Base-by-base conservation (phyloP, 2,888 invertebrate genomes). In the Dolichopus griseipennis region DNA sequence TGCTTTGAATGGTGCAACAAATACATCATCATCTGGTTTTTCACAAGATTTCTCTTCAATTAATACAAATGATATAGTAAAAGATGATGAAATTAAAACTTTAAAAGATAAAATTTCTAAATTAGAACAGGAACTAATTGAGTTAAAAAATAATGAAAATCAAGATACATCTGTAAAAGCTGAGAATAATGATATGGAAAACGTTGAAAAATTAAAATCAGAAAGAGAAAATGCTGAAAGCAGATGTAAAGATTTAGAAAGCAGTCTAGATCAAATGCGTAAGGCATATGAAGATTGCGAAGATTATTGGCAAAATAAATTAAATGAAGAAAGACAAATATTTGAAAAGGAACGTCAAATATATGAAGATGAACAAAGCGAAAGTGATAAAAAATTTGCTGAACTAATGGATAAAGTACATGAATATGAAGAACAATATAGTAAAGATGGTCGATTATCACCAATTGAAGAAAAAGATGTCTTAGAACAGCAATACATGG, bases 201-300 rank as follows among this genome's bases (percentile, higher is more conserved):
- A 66, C 41, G 33, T 66, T 43, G 63, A 61, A 15, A 67, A 21
- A 6, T 37, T 69, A 65, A 70, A 69, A 67, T 64, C 65, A 33
- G 37, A 81, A 83, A 65, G 77, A 81, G 66, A 83, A 80, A 65
- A 82, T 79, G 67, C 83, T 78, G 76, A 78, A 67, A 81, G 81
- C 64, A 85, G 86, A 71, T 86, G 85, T 76, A 84, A 84, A 68
- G 90, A 91, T 70, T 81, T 93, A 66, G 92, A 93, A 79, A 81
- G 82, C 66, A 90, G 90, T 74, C 81, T 93, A 68, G 91, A 92
- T 77, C 84, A 90, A 75, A 82, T 93, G 81, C 86, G 87, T 74
- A 84, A 84, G 64, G 93, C 93, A 76, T 92, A 91, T 77, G 93
- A 93, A 75, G 88, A 88, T 70, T 91, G 92, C 78, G 94, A 94